Percentiles rank a stretch among this genome's conserved stretches.
Evolutionary conservation across 2,888 invertebrate genomes (phyloP).

Genomic region (Macrophya alboannulata): DNA sequence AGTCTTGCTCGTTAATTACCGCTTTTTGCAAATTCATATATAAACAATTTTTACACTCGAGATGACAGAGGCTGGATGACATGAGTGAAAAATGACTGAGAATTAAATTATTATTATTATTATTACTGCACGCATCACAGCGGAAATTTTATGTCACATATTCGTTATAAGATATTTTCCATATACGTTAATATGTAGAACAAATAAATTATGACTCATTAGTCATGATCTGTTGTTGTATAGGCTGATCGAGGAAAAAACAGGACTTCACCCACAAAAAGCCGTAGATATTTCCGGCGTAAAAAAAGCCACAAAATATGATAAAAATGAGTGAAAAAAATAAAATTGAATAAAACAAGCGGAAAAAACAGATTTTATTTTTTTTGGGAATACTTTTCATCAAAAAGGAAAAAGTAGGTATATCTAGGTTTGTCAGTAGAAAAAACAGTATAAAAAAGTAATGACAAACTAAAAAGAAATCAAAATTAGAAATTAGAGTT

Average conservation of each 20-base stretch:
- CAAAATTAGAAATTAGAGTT: too few relatives aligned
- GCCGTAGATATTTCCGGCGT: neutral
- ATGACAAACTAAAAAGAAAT: too few relatives aligned
- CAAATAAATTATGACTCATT: neutral
- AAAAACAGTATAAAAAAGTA: too few relatives aligned
- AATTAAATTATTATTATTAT: neutral
- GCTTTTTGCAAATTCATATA: neutral
- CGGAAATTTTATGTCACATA: neutral
- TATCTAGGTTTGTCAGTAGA: too few relatives aligned
- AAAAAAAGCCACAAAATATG: neutral
- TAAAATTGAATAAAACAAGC: too few relatives aligned
- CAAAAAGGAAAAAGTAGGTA: too few relatives aligned
- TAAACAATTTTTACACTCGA: neutral
- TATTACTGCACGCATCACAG: neutral
- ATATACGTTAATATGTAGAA: neutral
- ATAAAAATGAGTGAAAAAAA: neutral
- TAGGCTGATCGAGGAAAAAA: neutral
- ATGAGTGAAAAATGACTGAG: slow-evolving; percentile 17
- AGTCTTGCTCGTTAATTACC: neutral
- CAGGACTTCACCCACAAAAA: neutral
- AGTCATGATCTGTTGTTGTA: neutral
- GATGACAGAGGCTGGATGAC: neutral
- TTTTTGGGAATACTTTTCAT: too few relatives aligned
- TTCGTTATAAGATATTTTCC: neutral
- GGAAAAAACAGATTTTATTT: too few relatives aligned